Evolutionary conservation across 1,140 invertebrate genomes (phyloP), one percentile per base, ranked within the genome.

Genomic region (Drosophila nikananu): DNA sequence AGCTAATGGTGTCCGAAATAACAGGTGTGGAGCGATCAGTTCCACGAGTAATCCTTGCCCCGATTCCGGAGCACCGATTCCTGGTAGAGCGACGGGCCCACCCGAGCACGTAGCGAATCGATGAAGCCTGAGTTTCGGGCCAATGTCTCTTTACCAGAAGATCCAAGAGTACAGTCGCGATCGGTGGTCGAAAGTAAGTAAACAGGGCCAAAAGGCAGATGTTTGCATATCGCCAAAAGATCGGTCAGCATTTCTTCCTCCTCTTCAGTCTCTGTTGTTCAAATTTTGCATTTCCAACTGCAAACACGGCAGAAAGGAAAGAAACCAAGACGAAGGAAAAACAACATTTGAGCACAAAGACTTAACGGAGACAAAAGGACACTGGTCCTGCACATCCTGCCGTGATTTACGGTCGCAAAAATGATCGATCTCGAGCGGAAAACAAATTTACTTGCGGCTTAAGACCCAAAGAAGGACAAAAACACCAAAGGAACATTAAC

Each of bases 11-110:
- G 83, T 77, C 73, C 78, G 52, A 89, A 83, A 89, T 89, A 89
- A 89, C 84, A 89, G 84, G 84, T 89, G 84, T 89, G 65, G 84
- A 62, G 65, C 81, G 84, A 89, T 89, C 74, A 80, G 77, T 87
- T 74, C 66, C 82, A 65, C 83, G 81, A 46, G 54, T 60, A 55
- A 60, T 63, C 61, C 71, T 71, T 66, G 66, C 64, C 32, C 12
- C 32, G 49, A 55, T 74, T 72, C 74, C 62, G 54, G 54, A 55
- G 59, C 64, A 41, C 15, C 39, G 55, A 49, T 82, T 72, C 74
- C 62, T 58, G 59, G 23, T 35, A 77, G 57, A 23, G 21, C 41
- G 32, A 55, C 55, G 4, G 41, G 30, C 30, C 60, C 54, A 32
- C 35, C 77, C 19, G 35, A 71, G 77, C 83, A 87, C 83, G 81